phyloP scores from a whole-genome alignment of 53 echinoderm and acorn worm species.

The Zoroaster sp. region DNA sequence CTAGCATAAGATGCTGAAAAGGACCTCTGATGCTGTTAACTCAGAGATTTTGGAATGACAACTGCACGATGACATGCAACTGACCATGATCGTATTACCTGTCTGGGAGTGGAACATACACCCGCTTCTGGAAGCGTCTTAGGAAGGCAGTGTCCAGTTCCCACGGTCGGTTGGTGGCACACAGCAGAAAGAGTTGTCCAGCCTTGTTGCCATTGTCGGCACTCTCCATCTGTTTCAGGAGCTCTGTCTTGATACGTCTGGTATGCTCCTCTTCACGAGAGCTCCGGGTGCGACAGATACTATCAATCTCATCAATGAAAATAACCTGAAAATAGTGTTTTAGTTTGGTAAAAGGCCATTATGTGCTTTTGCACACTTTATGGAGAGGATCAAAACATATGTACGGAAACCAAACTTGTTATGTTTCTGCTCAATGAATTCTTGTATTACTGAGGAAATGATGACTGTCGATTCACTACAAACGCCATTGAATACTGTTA shows the following conservation, averaged over 20 bases:
- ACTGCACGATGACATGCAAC: too few species aligned
- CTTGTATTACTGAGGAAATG: too few species aligned
- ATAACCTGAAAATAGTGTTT: constrained; percentile 83
- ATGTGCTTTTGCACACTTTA: too few species aligned
- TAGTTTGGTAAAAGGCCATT: too few species aligned
- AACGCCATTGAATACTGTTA: too few species aligned
- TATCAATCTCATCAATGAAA: constrained; percentile 98
- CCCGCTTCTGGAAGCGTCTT: constrained; percentile 92
- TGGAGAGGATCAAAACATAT: too few species aligned
- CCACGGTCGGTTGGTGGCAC: constrained; percentile 98
- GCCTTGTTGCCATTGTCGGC: constrained; percentile 65
- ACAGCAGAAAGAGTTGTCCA: constrained; percentile 82
- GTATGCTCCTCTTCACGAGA: constrained; percentile 94
- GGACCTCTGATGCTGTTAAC: too few species aligned
- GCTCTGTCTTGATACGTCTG: constrained; percentile 92
- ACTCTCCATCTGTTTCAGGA: constrained; percentile 95
- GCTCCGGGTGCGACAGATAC: constrained; percentile 88
- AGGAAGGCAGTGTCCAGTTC: constrained; percentile 95
- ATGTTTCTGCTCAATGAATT: too few species aligned
- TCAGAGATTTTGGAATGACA: too few species aligned
- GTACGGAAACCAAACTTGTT: too few species aligned
- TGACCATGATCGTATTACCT: constrained; percentile 26
- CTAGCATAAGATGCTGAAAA: too few species aligned
- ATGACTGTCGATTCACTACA: too few species aligned
- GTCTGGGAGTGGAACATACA: constrained; percentile 91